Evolutionary conservation across 2,888 invertebrate species (phyloP), one percentile per base, ranked within the genome.

Genomic region (Auanema sp.): DNA sequence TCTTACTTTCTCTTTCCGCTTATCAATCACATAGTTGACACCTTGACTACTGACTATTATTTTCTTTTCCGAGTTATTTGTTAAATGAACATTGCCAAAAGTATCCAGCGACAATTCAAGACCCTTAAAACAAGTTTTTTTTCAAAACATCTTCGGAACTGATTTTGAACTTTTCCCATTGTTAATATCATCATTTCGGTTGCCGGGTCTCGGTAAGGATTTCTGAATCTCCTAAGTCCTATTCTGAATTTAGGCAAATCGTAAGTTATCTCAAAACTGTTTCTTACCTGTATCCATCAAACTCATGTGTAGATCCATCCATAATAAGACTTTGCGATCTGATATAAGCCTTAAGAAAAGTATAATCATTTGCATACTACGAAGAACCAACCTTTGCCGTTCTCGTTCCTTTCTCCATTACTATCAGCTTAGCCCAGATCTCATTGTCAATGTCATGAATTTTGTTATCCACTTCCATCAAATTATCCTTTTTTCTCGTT

Each of bases 341-440:
- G 50, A 67, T 43, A 44, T 67, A 67, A n/a, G 67, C 67, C 67
- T 67, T 49, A 41, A 67, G 24, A 16, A 52, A 53, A 16, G 16
- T 16, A 8, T 18, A 14, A 12, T 49, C 16, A 56, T 55, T 24
- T n/a, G n/a, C n/a, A n/a, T n/a, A n/a, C n/a, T n/a, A n/a, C n/a
- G n/a, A n/a, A n/a, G 14, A 14, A 8, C 24, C 2, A 33, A 68
- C 68, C 56, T 68, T 68, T 18, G 65, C 68, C 14, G 64, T 65
- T 25, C 68, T 51, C 6, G 65, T 61, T 11, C 55, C 58, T 49
- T 53, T 61, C 56, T 68, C 68, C 68, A 68, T 68, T n/a, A 68
- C 65, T 11, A 68, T 54, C 18, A 65, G 14, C 44, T 68, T 68
- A 18, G 59, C 68, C 68, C 68, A 68, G 8, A 68, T 65, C 41